Percentiles rank a stretch among this genome's conserved stretches.
Conservation (phyloP, 2,797 vertebrate genomes). For the Erpetoichthys calabaricus region DNA sequence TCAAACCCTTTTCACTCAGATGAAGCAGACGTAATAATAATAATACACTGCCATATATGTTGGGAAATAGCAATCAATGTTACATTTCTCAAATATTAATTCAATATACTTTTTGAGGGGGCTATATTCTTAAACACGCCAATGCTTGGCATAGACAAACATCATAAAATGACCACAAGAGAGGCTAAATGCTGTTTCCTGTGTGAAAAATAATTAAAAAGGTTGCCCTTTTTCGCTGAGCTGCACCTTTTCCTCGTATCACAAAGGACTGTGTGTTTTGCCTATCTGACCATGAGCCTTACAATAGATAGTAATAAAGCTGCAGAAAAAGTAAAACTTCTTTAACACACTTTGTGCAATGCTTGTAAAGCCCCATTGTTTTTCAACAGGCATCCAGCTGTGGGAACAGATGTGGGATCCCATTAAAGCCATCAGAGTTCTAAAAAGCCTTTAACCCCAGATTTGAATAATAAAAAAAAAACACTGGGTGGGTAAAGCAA, state of each 20-base stretch:
- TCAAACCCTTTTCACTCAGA: no score
- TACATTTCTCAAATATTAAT: no score
- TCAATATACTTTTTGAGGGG: no score
- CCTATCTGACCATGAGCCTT: background rate
- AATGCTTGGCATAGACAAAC: no score
- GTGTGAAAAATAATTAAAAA: background rate
- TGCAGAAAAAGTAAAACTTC: background rate
- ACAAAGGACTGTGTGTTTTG: background rate
- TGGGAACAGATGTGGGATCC: slow-evolving; percentile 11
- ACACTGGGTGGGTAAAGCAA: background rate
- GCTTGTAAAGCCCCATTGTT: slow-evolving; percentile 13
- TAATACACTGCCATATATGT: no score
- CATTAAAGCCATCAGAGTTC: slow-evolving; percentile 1
- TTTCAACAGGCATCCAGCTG: slow-evolving; percentile 12
- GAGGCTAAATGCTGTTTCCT: background rate
- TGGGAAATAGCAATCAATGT: no score
- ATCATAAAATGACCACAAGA: no score
- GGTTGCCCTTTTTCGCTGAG: background rate
- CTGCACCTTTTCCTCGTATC: background rate
- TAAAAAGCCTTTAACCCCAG: slow-evolving; percentile 6
- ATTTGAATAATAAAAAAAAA: background rate
- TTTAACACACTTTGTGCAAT: slow-evolving; percentile 5
- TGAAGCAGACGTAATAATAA: no score
- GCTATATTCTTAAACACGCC: no score
- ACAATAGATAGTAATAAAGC: slow-evolving; percentile 2